phyloP scores from a whole-genome alignment of 2,888 invertebrate genomes.

The Alentia gelatinosa region DNA sequence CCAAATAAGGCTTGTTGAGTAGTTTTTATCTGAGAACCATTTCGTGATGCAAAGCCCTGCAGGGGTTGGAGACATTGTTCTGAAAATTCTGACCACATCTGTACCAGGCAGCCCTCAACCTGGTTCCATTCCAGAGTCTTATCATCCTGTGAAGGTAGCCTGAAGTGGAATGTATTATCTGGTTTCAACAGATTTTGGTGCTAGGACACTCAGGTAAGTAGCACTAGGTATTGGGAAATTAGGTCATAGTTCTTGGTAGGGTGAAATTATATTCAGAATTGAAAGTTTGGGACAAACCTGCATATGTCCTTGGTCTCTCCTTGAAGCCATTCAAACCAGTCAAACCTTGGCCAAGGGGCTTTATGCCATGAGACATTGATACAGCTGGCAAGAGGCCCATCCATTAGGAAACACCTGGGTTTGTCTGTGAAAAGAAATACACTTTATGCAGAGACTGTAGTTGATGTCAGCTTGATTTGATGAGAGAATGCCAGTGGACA shows the following conservation, averaged over 20 bases:
- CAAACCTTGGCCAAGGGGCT: no score
- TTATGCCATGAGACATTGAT: no score
- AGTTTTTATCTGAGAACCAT: background rate
- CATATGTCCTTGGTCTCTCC: background rate
- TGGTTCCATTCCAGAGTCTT: background rate
- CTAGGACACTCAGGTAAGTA: background rate
- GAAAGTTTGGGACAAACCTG: background rate
- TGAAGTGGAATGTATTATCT: background rate
- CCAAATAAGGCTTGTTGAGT: background rate
- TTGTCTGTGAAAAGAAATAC: no score
- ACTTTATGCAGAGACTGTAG: no score
- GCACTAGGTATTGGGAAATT: background rate
- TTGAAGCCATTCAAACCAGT: background rate
- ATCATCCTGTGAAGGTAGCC: background rate
- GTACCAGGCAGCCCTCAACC: background rate
- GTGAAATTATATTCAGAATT: background rate
- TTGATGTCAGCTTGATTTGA: no score
- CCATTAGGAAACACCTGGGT: no score
- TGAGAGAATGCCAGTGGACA: no score
- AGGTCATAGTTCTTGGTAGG: background rate
- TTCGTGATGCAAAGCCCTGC: background rate
- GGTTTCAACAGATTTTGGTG: background rate
- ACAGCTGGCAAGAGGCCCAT: no score
- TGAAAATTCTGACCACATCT: background rate
- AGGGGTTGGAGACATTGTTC: background rate